Conservation (phyloP, 2,888 invertebrate species). For the Siphlonurus alternatus region DNA sequence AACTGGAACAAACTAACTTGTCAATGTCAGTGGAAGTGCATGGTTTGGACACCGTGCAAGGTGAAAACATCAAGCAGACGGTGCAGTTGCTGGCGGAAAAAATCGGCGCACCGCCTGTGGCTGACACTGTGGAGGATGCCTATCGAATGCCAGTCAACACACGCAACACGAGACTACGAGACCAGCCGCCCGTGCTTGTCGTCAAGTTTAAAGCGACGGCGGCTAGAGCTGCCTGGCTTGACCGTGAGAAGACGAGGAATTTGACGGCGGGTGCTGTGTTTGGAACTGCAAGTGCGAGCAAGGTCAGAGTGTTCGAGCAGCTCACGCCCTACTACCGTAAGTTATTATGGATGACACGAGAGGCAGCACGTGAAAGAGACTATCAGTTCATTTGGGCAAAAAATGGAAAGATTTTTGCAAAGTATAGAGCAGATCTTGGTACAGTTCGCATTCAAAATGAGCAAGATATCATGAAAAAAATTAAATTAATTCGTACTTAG, state of each 20-base stretch:
- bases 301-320: not conserved
- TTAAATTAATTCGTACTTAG: no score
- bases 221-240: not conserved
- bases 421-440: not conserved
- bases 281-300: not conserved
- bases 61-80: not conserved
- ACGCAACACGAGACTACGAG: not conserved
- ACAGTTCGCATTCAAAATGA: not conserved
- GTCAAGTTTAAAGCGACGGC: not conserved
- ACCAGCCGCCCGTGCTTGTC: not conserved
- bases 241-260: not conserved
- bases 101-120: not conserved
- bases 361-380: no score
- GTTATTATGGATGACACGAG: no score
- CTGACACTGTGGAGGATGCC: not conserved
- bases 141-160: not conserved
- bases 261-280: not conserved
- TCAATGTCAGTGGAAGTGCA: not conserved
- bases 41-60: not conserved
- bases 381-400: not conserved
- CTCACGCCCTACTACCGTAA: no score
- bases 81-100: not conserved
- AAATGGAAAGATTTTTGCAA: not conserved
- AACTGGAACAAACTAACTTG: no score
- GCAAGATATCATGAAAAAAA: no score